Evolutionary conservation across 2,797 vertebrate species (phyloP).

Genomic region (Zonotrichia albicollis): DNA sequence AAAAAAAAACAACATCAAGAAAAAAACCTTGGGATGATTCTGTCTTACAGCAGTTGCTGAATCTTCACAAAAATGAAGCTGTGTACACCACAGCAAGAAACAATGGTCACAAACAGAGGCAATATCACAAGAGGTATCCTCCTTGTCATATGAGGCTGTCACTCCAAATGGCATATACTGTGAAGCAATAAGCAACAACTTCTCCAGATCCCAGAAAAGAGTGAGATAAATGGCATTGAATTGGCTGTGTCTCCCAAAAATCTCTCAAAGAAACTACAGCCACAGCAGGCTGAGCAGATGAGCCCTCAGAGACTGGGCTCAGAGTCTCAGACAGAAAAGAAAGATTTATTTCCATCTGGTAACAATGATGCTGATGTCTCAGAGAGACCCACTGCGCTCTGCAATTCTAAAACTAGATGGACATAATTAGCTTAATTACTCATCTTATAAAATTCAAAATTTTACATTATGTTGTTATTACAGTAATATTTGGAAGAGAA

Average conservation of each 20-base stretch:
- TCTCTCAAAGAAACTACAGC: conserved; percentile 21
- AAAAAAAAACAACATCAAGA: fast-evolving
- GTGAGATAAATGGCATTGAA: conserved; percentile 31
- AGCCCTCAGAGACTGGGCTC: background rate
- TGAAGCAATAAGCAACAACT: conserved; percentile 17
- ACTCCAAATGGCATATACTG: background rate
- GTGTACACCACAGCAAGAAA: background rate
- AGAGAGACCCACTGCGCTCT: background rate
- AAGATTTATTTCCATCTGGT: conserved; percentile 40
- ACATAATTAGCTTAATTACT: background rate
- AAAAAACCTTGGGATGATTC: background rate
- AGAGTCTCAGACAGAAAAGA: conserved; percentile 9
- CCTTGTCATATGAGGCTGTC: background rate
- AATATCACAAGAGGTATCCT: background rate
- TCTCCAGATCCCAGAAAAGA: background rate
- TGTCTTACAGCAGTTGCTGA: background rate
- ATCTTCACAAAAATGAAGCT: background rate
- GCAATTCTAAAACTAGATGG: background rate
- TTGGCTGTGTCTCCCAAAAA: conserved; percentile 40
- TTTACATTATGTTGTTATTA: background rate
- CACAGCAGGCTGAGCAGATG: conserved; percentile 47
- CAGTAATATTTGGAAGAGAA: background rate
- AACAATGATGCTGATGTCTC: background rate
- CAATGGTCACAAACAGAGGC: background rate
- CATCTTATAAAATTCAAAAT: background rate